These are phyloP conservation scores for Tetranychus urticae DNA, from an alignment of 1,140 invertebrate species.

Conservation along the genomic window DNA sequence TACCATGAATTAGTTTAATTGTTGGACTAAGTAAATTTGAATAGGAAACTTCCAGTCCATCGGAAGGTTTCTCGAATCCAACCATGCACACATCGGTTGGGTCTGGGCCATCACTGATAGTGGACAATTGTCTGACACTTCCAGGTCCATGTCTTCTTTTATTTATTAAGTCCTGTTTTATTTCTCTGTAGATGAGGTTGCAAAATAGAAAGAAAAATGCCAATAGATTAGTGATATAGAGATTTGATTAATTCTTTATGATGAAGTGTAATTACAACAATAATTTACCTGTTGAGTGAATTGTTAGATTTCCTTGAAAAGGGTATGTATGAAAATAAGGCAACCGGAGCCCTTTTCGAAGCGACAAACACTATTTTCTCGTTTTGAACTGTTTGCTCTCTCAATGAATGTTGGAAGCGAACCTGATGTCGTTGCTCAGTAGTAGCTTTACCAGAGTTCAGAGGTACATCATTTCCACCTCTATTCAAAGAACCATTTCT, in stretches of 20 bases:
- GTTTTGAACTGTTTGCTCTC: constrained; percentile 2
- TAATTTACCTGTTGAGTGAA: background rate
- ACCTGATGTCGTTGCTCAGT: background rate
- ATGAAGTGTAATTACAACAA: too few relatives aligned
- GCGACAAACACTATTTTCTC: constrained; percentile 37
- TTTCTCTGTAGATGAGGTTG: background rate
- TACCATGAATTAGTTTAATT: background rate
- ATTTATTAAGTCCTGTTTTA: constrained; percentile 12
- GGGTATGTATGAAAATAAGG: constrained; percentile 50
- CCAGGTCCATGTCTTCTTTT: constrained; percentile 52
- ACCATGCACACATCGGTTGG: constrained; percentile 38
- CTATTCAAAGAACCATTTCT: background rate
- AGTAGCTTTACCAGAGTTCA: background rate
- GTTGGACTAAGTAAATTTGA: background rate
- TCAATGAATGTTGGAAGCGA: background rate
- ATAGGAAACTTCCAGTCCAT: constrained; percentile 38
- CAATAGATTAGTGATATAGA: too few relatives aligned
- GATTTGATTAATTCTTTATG: too few relatives aligned
- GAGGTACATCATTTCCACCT: background rate
- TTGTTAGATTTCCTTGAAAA: background rate
- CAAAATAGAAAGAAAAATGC: background rate
- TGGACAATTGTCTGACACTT: constrained; percentile 44
- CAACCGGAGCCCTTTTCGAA: constrained; percentile 40
- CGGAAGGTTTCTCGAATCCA: constrained; percentile 51
- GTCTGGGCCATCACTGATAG: constrained; percentile 56